phyloP scores from a whole-genome alignment of 2,888 invertebrate genomes.

The Sepiola atlantica region DNA sequence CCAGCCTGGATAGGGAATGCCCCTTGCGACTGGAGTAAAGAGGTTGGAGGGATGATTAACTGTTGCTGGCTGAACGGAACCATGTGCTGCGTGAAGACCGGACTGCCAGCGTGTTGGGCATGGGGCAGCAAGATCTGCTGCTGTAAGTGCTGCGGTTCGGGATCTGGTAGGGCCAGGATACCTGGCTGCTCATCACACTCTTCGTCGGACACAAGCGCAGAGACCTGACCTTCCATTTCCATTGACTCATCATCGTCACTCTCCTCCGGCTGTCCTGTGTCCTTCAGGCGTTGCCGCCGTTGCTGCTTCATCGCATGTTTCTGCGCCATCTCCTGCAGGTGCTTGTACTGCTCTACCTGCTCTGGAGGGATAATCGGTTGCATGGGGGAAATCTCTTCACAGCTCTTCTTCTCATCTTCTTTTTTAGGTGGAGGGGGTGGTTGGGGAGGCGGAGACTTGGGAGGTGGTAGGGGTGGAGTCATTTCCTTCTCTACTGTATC shows the following conservation, averaged over 20 bases:
- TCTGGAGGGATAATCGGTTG: slow-evolving; percentile 70
- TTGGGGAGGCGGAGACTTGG: slow-evolving; percentile 65
- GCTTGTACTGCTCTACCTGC: slow-evolving; percentile 71
- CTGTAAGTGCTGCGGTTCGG: slow-evolving; percentile 52
- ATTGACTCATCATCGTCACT: slow-evolving; percentile 56
- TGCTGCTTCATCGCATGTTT: slow-evolving; percentile 86
- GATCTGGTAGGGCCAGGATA: slow-evolving; percentile 53
- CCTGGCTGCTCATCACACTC: slow-evolving; percentile 50
- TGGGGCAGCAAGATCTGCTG: slow-evolving; percentile 58
- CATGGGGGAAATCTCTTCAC: slow-evolving; percentile 57
- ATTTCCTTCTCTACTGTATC: slow-evolving; percentile 53
- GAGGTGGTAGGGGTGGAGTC: slow-evolving; percentile 66
- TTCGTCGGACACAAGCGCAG: slow-evolving; percentile 49
- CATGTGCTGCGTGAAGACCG: slow-evolving; percentile 54
- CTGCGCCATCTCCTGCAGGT: slow-evolving; percentile 82
- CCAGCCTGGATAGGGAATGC: slow-evolving; percentile 65
- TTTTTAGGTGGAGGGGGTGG: slow-evolving; percentile 67
- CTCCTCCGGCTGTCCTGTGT: slow-evolving; percentile 63
- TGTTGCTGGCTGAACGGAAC: slow-evolving; percentile 48
- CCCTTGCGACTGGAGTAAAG: slow-evolving; percentile 54
- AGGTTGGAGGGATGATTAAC: slow-evolving; percentile 47
- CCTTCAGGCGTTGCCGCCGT: slow-evolving; percentile 77
- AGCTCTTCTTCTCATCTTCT: slow-evolving; percentile 59
- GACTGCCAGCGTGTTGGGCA: slow-evolving; percentile 57
- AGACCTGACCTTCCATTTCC: slow-evolving; percentile 47